Conservation (phyloP, 1,140 invertebrate genomes). For the Eupristina koningsbergeri region DNA sequence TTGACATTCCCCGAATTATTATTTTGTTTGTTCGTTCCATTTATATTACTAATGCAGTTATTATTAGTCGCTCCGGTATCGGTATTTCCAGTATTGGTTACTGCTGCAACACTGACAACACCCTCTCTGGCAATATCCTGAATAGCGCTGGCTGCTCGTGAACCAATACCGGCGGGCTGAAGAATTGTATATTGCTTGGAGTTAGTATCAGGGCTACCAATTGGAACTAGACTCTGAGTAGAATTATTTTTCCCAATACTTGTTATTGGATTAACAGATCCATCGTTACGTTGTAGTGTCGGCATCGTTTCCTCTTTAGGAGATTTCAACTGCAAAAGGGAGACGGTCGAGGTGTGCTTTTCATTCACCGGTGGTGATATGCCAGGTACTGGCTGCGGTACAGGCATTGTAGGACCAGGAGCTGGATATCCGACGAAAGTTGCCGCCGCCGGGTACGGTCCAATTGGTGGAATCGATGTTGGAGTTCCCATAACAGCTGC, state of each 20-base stretch:
- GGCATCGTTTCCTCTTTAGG: slow-evolving; percentile 70
- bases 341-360: slow-evolving; percentile 67
- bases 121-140: slow-evolving; percentile 82
- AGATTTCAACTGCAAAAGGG: slow-evolving; percentile 71
- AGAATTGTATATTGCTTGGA: slow-evolving; percentile 86
- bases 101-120: slow-evolving; percentile 78
- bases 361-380: slow-evolving; percentile 67
- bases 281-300: slow-evolving; percentile 56
- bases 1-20: slow-evolving; percentile 51
- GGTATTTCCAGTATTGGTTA: slow-evolving; percentile 70
- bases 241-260: slow-evolving; percentile 49
- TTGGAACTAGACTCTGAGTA: slow-evolving; percentile 55
- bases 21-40: slow-evolving; percentile 48
- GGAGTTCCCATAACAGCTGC: slow-evolving; percentile 56
- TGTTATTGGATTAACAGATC: slow-evolving; percentile 47
- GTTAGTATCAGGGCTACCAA: slow-evolving; percentile 74
- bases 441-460: slow-evolving; percentile 77
- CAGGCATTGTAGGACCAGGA: slow-evolving; percentile 65
- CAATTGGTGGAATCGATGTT: slow-evolving; percentile 71
- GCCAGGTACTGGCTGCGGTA: slow-evolving; percentile 63
- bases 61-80: slow-evolving; percentile 53
- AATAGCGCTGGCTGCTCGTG: slow-evolving; percentile 83
- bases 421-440: slow-evolving; percentile 78
- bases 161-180: slow-evolving; percentile 84
- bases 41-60: slow-evolving; percentile 54